These are phyloP conservation scores for Caranx ignobilis DNA, from an alignment of 2,113 vertebrate species.

Conservation along the genomic window DNA sequence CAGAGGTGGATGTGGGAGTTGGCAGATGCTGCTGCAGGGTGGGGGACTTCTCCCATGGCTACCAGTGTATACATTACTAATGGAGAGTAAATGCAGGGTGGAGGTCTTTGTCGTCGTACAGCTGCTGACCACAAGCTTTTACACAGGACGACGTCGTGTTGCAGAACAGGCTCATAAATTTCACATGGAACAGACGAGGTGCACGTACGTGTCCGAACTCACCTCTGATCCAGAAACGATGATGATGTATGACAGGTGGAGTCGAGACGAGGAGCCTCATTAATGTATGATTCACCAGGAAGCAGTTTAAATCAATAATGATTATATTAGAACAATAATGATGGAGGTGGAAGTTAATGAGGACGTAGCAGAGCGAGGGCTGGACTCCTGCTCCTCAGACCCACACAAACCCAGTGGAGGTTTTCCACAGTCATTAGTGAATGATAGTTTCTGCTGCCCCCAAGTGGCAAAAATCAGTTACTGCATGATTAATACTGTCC, in stretches of 20 bases:
- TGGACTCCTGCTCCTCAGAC: too few relatives aligned
- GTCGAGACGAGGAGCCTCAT: too few relatives aligned
- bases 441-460: neutral
- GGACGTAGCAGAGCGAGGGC: too few relatives aligned
- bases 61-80: conserved; percentile 23
- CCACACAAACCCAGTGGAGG: too few relatives aligned
- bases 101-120: neutral
- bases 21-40: neutral
- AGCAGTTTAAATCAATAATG: too few relatives aligned
- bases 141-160: neutral
- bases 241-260: neutral
- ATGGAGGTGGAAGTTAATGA: too few relatives aligned
- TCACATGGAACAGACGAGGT: neutral
- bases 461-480: neutral
- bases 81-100: conserved; percentile 11
- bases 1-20: neutral
- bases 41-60: neutral
- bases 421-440: too few relatives aligned
- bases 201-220: neutral
- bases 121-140: neutral
- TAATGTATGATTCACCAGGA: neutral
- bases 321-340: too few relatives aligned
- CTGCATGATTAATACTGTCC: neutral
- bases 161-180: neutral
- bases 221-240: neutral